Evolutionary conservation across 2,113 vertebrate species (phyloP).

Genomic region (Boleophthalmus pectinirostris): DNA sequence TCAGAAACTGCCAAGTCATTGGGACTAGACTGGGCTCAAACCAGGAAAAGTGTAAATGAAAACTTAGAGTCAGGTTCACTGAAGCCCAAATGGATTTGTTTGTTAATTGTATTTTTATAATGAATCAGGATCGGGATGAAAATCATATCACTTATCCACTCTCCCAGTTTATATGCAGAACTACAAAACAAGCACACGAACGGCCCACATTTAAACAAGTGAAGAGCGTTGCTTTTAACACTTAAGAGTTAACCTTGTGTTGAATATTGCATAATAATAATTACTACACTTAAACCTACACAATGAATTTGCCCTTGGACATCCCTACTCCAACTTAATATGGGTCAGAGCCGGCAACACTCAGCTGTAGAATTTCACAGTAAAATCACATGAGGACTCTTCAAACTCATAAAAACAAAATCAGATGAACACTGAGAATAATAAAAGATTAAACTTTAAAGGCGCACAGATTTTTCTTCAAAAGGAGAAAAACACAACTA

Average conservation of each 20-base stretch:
- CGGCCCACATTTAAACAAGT: background rate
- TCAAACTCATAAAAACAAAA: background rate
- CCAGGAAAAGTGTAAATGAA: too few species aligned
- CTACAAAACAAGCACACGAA: too few species aligned
- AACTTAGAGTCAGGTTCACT: too few species aligned
- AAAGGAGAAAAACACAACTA: too few species aligned
- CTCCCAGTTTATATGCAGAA: too few species aligned
- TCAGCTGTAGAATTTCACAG: conserved; percentile 4
- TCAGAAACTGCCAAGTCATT: too few species aligned
- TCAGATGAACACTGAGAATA: background rate
- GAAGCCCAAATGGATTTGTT: too few species aligned
- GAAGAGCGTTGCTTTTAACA: background rate
- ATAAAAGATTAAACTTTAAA: background rate
- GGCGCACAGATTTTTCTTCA: too few species aligned
- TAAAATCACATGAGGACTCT: background rate
- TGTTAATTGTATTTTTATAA: too few species aligned
- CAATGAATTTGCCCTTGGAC: background rate
- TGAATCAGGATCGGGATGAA: too few species aligned
- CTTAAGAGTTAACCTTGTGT: background rate
- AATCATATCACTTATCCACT: too few species aligned
- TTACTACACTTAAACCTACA: background rate
- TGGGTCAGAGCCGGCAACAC: background rate
- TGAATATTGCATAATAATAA: conserved; percentile 1
- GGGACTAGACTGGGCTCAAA: too few species aligned
- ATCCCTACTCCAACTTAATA: background rate